Base-by-base conservation (phyloP, 2,113 vertebrate genomes). In the Caranx ignobilis region DNA sequence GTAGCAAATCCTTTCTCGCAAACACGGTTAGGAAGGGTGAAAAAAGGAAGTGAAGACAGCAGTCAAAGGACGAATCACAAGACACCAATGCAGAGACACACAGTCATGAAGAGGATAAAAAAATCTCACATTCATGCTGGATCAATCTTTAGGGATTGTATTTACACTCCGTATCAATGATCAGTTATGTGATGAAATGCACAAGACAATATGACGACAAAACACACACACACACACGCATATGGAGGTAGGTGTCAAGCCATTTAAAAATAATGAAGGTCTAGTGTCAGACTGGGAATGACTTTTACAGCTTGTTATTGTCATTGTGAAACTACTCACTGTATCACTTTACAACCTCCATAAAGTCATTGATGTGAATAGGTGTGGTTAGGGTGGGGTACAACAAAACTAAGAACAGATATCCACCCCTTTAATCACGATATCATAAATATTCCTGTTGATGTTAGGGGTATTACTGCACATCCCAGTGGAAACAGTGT, bases 221-320 rank as follows among this genome's bases (percentile, higher is more conserved):
- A 26, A 26, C 26, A 26, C 26, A 26, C 26, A 26, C 26, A 26
- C 26, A 26, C 26, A 26, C 26, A 37, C 32, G 69, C 21, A 37
- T 37, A 7, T 37, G 35, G 35, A 52, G 11, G 72, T 69, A 83
- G 77, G 84, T 85, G 84, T 89, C 74, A 68, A 81, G 43, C 79
- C 84, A 86, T 85, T 89, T 91, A 85, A 89, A 90, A 67, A 73
- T 88, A 90, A 94, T 90, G 88, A 88, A 81, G 71, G 48, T 43
- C 81, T 89, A 91, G 89, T 90, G 86, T 91, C 63, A 85, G 84
- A 91, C 75, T 79, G 48, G 45, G 34, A 85, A 71, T 64, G 62
- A 31, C 75, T 84, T 93, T 93, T 84, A 90, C 73, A 82, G 86
- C 75, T 79, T 88, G 80, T 93, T 87, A 75, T 75, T 87, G 84